Evolutionary conservation across 2,113 vertebrate genomes (phyloP).

Genomic region (Pitta sordida): DNA sequence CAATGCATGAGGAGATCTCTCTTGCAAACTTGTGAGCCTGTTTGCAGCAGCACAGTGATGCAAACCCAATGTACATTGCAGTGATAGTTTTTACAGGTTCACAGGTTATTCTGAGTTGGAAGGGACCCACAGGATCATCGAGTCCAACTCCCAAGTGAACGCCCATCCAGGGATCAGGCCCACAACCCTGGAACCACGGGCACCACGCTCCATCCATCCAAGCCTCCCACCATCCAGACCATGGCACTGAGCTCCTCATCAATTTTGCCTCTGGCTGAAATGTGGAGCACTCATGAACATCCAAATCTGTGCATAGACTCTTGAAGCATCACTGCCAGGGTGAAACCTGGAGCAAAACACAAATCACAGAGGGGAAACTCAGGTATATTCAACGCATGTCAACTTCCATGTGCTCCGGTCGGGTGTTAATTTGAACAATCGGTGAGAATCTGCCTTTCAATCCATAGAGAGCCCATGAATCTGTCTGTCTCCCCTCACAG

Average conservation of each 20-base stretch:
- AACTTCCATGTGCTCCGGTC: not conserved
- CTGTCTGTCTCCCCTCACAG: not conserved
- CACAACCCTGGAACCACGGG: too few relatives aligned
- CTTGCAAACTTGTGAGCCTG: not conserved
- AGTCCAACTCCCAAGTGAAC: too few relatives aligned
- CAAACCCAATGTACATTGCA: not conserved
- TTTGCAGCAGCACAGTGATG: not conserved
- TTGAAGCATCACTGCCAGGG: not conserved
- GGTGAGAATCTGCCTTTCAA: not conserved
- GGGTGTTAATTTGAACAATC: not conserved
- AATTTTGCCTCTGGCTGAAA: not conserved
- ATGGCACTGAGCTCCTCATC: too few relatives aligned
- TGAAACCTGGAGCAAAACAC: not conserved
- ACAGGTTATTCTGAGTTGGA: too few relatives aligned
- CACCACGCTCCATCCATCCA: too few relatives aligned
- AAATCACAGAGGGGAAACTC: not conserved
- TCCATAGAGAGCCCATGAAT: not conserved
- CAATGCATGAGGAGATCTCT: accelerated
- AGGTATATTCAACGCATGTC: not conserved
- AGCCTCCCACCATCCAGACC: too few relatives aligned
- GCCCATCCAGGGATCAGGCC: too few relatives aligned
- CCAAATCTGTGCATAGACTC: not conserved
- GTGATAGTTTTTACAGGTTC: accelerated
- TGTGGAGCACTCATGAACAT: not conserved
- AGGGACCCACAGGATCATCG: too few relatives aligned